phyloP scores from a whole-genome alignment of 2,888 invertebrate species.

The Cryptus armator region DNA sequence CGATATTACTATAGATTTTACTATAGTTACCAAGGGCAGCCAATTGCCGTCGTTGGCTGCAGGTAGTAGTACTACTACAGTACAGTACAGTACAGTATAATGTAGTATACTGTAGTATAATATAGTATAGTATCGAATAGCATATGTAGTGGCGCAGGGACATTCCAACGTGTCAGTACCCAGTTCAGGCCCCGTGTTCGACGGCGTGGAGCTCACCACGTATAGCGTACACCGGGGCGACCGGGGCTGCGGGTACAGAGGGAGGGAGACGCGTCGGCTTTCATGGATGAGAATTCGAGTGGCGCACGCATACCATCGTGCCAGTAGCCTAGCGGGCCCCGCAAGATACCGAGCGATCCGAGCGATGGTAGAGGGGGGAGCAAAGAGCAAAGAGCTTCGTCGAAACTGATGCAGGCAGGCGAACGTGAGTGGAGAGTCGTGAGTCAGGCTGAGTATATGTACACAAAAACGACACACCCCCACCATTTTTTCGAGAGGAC shows the following conservation, averaged over 20 bases:
- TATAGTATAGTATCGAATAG: conserved; percentile 5
- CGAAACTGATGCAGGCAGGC: not conserved
- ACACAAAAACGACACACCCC: conserved; percentile 60
- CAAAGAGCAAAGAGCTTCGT: not conserved
- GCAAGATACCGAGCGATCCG: conserved; percentile 17
- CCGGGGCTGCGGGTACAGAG: not conserved
- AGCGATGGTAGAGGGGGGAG: not conserved
- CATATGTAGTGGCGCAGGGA: conserved; percentile 57
- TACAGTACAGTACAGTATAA: conserved; percentile 18
- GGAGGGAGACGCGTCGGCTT: conserved; percentile 29
- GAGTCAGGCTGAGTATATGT: conserved; percentile 22
- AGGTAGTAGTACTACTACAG: conserved; percentile 49
- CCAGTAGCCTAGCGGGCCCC: conserved; percentile 23
- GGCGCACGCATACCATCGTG: conserved; percentile 46
- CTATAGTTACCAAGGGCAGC: conserved; percentile 12
- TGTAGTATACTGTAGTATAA: conserved; percentile 29
- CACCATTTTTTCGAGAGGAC: conserved; percentile 56
- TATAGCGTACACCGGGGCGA: not conserved
- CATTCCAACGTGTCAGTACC: conserved; percentile 72
- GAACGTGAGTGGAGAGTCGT: conserved; percentile 1
- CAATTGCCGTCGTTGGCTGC: conserved; percentile 46
- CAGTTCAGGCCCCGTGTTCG: conserved; percentile 52
- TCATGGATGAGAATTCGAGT: conserved; percentile 62
- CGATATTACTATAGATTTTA: conserved; percentile 6
- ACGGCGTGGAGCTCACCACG: not conserved